phyloP scores from a whole-genome alignment of 2,888 invertebrate species.

The Caenorhabditis angaria region DNA sequence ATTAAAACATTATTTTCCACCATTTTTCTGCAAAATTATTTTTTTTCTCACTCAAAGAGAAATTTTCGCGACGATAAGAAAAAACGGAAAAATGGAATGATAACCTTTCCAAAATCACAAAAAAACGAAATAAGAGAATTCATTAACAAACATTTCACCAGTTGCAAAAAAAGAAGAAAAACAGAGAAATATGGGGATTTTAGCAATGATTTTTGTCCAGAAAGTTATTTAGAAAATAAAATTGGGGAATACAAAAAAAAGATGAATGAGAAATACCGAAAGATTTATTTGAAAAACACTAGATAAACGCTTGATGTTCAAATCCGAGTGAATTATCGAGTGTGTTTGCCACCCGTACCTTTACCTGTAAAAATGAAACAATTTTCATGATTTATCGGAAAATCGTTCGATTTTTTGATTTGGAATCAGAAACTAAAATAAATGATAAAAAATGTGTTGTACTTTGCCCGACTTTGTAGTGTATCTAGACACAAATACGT shows the following conservation, averaged over 20 bases:
- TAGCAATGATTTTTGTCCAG: too few species aligned
- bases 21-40: slow-evolving; percentile 19
- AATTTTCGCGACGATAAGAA: not conserved
- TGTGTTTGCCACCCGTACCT: slow-evolving; percentile 43
- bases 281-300: not conserved
- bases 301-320: not conserved
- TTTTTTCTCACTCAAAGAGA: not conserved
- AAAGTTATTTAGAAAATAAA: too few species aligned
- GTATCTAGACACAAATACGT: too few species aligned
- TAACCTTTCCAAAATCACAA: not conserved
- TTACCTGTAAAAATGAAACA: slow-evolving; percentile 30
- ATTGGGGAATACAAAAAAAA: not conserved
- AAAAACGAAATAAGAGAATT: not conserved
- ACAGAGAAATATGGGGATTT: not conserved
- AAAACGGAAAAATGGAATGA: not conserved
- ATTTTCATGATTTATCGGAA: not conserved
- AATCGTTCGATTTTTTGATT: not conserved
- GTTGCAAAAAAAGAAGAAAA: not conserved
- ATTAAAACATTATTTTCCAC: slow-evolving; percentile 43
- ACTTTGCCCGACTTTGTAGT: too few species aligned
- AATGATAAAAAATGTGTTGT: too few species aligned
- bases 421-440: not conserved
- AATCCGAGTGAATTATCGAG: slow-evolving; percentile 18
- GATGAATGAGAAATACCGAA: not conserved
- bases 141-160: slow-evolving; percentile 5